Base-by-base conservation (phyloP, 2,888 invertebrate species). In the Frankliniella fusca region DNA sequence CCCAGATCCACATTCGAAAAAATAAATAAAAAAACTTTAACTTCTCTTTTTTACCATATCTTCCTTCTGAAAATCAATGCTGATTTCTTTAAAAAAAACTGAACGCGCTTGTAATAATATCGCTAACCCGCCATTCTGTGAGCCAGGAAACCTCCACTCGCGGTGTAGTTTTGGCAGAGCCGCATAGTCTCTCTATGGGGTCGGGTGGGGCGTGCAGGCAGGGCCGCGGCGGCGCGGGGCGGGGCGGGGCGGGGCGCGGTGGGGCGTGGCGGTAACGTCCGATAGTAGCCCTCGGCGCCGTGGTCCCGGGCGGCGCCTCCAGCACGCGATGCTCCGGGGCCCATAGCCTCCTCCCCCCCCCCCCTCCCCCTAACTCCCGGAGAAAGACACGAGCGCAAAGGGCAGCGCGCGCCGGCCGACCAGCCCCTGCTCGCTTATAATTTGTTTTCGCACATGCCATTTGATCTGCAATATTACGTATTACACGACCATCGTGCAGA, bases 251-350 rank as follows among this genome's bases (percentile, higher is more conserved):
- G 54, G 1, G 54, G 54, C 54, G 54, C 7, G 54, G 54, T 7
- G 54, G 54, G 54, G 54, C 54, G 54, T 12, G 5, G 54, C 54
- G 15, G 54, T 54, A 15, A 54, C 18, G 54, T 20, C 54, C 54
- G 10, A 54, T 54, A 54, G 54, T 12, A 20, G 54, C 15, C 18
- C 18, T 23, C 70, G n/a, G n/a, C 70, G 70, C 18, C 70, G n/a
- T 23, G 70, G 70, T 70, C 70, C 70, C 70, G 70, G 65, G 70
- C 70, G 70, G 70, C 70, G 70, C 70, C 70, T 70, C n/a, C n/a
- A 23, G 70, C 70, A 70, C 70, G 70, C 70, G 23, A 70, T 23
- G 70, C 70, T 23, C n/a, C 23, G n/a, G 3, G n/a, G 38, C 38
- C 38, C 38, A 38, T 38, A 38, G 5, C 38, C 38, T 5, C 38